Conservation (phyloP, 2,113 vertebrate genomes). For the Syngnathus floridae region DNA sequence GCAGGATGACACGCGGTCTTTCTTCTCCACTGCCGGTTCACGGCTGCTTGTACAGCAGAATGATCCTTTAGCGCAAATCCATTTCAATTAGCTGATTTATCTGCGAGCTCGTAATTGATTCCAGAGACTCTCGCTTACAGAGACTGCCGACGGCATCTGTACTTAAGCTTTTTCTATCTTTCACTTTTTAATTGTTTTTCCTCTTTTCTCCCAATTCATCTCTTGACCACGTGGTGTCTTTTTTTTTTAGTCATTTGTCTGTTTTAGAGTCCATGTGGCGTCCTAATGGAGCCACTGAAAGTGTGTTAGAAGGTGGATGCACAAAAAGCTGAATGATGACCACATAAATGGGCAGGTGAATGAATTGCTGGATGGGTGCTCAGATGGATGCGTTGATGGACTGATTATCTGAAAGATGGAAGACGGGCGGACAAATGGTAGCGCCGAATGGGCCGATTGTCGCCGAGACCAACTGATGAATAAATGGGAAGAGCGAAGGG, state of each 20-base stretch:
- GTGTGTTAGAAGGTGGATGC: slow-evolving; percentile 30
- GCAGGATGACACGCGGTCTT: not conserved
- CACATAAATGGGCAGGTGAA: slow-evolving; percentile 55
- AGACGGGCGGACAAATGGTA: slow-evolving; percentile 47
- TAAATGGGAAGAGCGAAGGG: slow-evolving; percentile 58
- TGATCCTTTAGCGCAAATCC: slow-evolving; percentile 47
- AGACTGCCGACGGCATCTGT: slow-evolving; percentile 12
- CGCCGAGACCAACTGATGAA: slow-evolving; percentile 61
- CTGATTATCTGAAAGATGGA: slow-evolving; percentile 64
- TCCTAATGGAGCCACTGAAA: slow-evolving; percentile 37
- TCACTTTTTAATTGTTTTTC: slow-evolving; percentile 44
- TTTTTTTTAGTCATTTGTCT: slow-evolving; percentile 6
- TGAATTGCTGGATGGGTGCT: slow-evolving; percentile 56
- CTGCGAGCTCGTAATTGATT: slow-evolving; percentile 46
- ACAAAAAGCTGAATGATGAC: slow-evolving; percentile 60
- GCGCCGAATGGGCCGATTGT: slow-evolving; percentile 45
- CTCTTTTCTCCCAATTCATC: slow-evolving; percentile 6
- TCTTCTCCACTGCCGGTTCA: not conserved
- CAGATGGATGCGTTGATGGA: slow-evolving; percentile 65
- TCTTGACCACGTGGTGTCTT: slow-evolving; percentile 17
- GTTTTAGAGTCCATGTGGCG: slow-evolving; percentile 9
- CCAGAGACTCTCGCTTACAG: slow-evolving; percentile 37
- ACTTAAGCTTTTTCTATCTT: slow-evolving; percentile 33
- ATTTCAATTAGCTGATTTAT: slow-evolving; percentile 64
- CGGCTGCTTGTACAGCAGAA: slow-evolving; percentile 4